Conservation (phyloP, 2,888 invertebrate species). For the Papilio protenor region DNA sequence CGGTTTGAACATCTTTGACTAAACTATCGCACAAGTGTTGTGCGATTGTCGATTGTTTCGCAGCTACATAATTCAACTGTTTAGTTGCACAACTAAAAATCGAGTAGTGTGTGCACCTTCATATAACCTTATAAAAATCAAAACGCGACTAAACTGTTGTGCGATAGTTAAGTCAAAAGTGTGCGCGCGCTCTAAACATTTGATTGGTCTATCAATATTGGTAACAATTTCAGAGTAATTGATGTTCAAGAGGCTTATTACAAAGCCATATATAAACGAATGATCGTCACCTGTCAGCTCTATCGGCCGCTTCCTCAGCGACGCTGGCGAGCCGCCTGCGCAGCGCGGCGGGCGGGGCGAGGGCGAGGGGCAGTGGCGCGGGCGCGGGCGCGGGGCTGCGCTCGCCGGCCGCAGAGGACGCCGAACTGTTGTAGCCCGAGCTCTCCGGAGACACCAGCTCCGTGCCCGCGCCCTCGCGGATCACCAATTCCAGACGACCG, state of each 20-base stretch:
- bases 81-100: too few relatives aligned
- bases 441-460: constrained; percentile 93
- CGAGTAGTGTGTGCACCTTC: too few relatives aligned
- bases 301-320: constrained; percentile 87
- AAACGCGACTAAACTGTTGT: too few relatives aligned
- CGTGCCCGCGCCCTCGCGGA: constrained; percentile 91
- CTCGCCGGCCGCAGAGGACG: constrained; percentile 91
- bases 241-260: not conserved
- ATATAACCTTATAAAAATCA: too few relatives aligned
- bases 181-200: too few relatives aligned
- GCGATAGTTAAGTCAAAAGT: too few relatives aligned
- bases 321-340: constrained; percentile 89
- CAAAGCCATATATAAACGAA: not conserved
- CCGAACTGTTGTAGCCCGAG: constrained; percentile 93
- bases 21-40: too few relatives aligned
- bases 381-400: constrained; percentile 83
- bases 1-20: too few relatives aligned
- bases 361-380: constrained; percentile 61
- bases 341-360: constrained; percentile 57
- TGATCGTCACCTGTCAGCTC: constrained; percentile 81
- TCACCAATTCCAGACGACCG: constrained; percentile 89
- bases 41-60: too few relatives aligned
- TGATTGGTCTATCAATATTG: too few relatives aligned
- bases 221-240: too few relatives aligned
- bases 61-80: too few relatives aligned